These are phyloP conservation scores for Coryphaenoides rupestris DNA, from an alignment of 2,113 vertebrate species.

Conservation along the genomic window DNA sequence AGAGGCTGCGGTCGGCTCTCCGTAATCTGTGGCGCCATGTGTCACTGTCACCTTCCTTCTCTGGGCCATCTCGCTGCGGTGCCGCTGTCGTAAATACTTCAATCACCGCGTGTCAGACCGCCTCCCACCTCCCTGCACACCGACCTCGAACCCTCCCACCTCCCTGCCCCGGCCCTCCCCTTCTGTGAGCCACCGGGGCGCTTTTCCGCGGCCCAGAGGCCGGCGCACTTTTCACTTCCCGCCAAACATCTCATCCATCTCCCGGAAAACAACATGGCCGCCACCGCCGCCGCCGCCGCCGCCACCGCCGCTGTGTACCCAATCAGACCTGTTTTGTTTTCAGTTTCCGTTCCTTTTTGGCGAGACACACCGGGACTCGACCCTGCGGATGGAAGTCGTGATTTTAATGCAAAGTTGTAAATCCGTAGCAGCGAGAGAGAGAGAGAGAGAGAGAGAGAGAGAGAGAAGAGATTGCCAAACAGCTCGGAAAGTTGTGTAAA, in stretches of 20 bases:
- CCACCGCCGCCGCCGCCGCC: background rate
- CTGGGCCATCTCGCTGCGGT: background rate
- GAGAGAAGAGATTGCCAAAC: no score
- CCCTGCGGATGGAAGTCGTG: background rate
- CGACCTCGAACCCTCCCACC: no score
- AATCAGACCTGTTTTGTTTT: background rate
- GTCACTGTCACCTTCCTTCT: background rate
- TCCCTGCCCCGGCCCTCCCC: background rate
- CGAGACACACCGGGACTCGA: background rate
- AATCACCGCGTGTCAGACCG: background rate
- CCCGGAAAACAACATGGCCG: background rate
- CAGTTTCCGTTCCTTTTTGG: no score
- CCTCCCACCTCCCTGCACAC: no score
- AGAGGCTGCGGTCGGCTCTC: background rate
- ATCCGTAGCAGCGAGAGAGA: background rate
- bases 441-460: no score
- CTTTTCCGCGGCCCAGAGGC: background rate
- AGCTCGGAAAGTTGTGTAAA: background rate
- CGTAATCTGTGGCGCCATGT: background rate
- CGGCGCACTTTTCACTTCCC: background rate
- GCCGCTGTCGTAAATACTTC: constrained; percentile 1
- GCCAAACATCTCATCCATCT: background rate
- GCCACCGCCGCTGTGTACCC: background rate
- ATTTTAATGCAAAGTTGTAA: background rate
- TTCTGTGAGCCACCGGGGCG: background rate